phyloP scores from a whole-genome alignment of 2,113 vertebrate species.

The Pardalotus punctatus region DNA sequence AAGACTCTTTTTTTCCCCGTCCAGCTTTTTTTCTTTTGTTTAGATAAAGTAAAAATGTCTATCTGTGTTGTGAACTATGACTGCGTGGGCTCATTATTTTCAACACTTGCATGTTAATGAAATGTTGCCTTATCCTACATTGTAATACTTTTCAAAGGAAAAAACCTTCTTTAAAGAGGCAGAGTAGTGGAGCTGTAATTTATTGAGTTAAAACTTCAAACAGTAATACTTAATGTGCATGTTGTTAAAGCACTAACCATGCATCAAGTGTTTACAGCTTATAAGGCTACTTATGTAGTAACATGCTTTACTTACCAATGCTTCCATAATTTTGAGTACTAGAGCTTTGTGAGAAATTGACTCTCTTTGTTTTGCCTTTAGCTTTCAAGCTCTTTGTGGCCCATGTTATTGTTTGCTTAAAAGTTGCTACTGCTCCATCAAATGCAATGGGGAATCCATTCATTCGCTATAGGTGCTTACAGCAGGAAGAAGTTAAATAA shows the following conservation, averaged over 20 bases:
- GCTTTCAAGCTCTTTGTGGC: neutral
- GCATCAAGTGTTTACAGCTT: neutral
- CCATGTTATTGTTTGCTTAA: neutral
- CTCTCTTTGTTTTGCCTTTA: neutral
- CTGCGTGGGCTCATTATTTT: neutral
- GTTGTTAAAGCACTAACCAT: neutral
- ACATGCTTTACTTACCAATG: neutral
- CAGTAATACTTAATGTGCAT: neutral
- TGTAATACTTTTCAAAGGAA: neutral
- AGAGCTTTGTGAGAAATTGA: neutral
- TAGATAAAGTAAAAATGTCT: neutral
- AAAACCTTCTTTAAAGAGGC: neutral
- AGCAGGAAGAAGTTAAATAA: neutral
- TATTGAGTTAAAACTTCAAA: neutral
- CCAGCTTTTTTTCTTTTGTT: neutral
- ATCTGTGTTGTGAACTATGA: neutral
- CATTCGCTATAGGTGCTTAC: neutral
- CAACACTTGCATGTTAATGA: conserved; percentile 12
- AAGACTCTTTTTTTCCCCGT: neutral
- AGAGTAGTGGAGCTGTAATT: neutral
- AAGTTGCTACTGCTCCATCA: neutral
- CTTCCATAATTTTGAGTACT: neutral
- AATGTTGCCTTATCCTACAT: neutral
- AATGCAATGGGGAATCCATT: neutral
- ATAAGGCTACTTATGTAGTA: neutral